Evolutionary conservation across 2,888 invertebrate species (phyloP).

Genomic region (Nasonovia ribisnigri): DNA sequence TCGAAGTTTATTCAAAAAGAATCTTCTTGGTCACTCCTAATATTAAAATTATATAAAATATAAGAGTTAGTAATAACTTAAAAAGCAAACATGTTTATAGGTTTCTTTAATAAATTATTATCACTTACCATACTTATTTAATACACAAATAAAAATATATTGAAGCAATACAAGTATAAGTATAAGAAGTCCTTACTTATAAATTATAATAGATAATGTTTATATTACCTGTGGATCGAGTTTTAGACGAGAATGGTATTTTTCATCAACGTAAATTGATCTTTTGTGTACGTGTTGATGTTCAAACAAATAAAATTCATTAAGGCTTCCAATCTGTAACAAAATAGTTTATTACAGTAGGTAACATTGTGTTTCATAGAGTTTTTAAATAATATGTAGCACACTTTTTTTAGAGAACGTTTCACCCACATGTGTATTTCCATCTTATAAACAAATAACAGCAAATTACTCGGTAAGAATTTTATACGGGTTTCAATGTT

Average conservation of each 20-base stretch:
- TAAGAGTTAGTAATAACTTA: background rate
- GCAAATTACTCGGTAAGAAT: background rate
- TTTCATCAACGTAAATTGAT: slow-evolving; percentile 48
- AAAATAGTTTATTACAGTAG: background rate
- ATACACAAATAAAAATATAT: background rate
- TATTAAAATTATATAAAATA: slow-evolving; percentile 26
- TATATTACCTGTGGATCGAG: slow-evolving; percentile 58
- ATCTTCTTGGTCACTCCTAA: slow-evolving; percentile 18
- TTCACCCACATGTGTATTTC: background rate
- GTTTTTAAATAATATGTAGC: background rate
- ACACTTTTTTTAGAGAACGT: background rate
- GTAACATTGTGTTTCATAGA: background rate
- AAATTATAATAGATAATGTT: background rate
- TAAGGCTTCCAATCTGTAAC: slow-evolving; percentile 51
- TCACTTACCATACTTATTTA: background rate
- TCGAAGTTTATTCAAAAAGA: slow-evolving; percentile 36
- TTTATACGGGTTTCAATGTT: background rate
- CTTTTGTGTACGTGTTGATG: slow-evolving; percentile 57
- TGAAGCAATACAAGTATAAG: background rate
- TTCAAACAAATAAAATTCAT: slow-evolving; percentile 57
- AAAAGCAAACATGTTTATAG: background rate
- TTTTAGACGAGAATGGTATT: slow-evolving; percentile 49
- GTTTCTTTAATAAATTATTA: background rate
- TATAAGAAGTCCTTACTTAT: background rate
- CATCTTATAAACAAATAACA: background rate